Conservation (phyloP, 2,888 invertebrate genomes). For the Spilosoma lubricipeda region DNA sequence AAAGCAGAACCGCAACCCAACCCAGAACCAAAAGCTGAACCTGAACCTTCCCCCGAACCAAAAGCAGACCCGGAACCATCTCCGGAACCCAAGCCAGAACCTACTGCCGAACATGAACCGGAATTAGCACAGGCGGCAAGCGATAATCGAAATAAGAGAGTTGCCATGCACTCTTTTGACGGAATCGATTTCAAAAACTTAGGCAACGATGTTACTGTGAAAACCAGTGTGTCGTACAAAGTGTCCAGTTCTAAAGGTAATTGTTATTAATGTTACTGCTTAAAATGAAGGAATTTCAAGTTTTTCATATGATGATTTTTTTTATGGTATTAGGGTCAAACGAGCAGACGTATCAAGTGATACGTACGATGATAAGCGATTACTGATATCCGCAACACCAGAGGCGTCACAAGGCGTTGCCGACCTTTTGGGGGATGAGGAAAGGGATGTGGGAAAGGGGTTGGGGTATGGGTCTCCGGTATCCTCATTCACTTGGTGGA, state of each 20-base stretch:
- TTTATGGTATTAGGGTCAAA: no score
- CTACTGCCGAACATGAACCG: conserved; percentile 66
- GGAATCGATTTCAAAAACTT: conserved; percentile 80
- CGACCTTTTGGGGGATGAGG: no score
- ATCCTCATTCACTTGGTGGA: no score
- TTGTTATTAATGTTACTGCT: neutral
- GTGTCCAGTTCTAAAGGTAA: conserved; percentile 88
- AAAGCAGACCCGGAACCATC: conserved; percentile 15
- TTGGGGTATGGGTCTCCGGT: no score
- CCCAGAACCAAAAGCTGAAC: conserved; percentile 54
- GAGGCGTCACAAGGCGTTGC: no score
- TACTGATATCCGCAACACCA: no score
- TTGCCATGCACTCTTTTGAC: conserved; percentile 81
- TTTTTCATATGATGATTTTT: no score
- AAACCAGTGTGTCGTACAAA: conserved; percentile 92
- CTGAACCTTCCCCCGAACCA: conserved; percentile 44
- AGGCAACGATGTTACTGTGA: conserved; percentile 89
- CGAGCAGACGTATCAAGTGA: no score
- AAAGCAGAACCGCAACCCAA: conserved; percentile 62
- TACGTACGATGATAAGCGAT: no score
- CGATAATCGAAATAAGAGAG: conserved; percentile 85
- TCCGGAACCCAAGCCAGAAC: conserved; percentile 57
- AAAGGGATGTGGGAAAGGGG: no score
- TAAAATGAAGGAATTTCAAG: no score
- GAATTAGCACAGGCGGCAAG: conserved; percentile 65